phyloP scores from a whole-genome alignment of 2,888 invertebrate species.

The Xylota sylvarum region DNA sequence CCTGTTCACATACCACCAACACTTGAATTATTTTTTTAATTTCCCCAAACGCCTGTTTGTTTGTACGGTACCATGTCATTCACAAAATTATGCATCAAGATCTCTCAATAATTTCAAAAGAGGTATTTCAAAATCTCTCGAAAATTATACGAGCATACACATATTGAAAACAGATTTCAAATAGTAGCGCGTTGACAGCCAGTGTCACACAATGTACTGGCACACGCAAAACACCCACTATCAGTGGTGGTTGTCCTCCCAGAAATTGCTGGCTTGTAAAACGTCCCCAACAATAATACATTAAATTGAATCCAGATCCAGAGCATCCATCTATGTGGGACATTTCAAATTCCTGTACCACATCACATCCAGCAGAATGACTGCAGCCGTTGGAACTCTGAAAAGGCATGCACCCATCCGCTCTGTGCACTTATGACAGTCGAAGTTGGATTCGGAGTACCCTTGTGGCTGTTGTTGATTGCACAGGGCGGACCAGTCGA shows the following conservation, averaged over 20 bases:
- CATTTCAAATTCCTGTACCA: constrained; percentile 49
- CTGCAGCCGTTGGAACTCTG: constrained; percentile 5
- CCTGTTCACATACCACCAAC: background rate
- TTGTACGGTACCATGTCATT: constrained; percentile 29
- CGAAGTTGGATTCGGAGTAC: constrained; percentile 22
- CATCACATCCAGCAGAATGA: constrained; percentile 20
- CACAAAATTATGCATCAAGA: constrained; percentile 42
- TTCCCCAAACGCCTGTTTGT: constrained; percentile 20
- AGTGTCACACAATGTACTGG: constrained; percentile 19
- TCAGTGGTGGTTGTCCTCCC: constrained; percentile 22
- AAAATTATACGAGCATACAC: no score
- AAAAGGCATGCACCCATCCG: constrained; percentile 31
- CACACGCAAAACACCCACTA: constrained; percentile 3
- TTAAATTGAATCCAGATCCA: constrained; percentile 73
- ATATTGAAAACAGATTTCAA: constrained; percentile 50
- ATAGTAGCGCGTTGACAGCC: constrained; percentile 42
- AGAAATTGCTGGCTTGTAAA: constrained; percentile 60
- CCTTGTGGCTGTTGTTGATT: constrained; percentile 54
- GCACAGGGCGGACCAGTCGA: background rate
- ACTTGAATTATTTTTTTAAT: background rate
- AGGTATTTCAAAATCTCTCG: constrained; percentile 22
- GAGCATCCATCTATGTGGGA: constrained; percentile 44
- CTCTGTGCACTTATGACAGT: constrained; percentile 9
- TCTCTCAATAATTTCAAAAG: constrained; percentile 24
- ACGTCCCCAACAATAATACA: constrained; percentile 69